Base-by-base conservation (phyloP, 2,113 vertebrate genomes). In the Junco hyemalis region DNA sequence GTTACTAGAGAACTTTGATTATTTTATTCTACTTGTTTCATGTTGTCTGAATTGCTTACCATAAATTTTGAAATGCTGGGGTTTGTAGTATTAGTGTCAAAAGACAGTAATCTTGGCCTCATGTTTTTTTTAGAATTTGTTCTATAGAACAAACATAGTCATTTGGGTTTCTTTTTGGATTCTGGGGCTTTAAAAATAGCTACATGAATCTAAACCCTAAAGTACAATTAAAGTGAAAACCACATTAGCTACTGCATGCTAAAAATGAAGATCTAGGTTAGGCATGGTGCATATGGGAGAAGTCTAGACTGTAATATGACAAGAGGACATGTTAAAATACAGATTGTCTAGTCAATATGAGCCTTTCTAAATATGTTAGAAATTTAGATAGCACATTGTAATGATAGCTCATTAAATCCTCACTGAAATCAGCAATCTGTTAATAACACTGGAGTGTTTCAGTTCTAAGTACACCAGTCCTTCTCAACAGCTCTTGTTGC, bases 181-280 rank as follows among this genome's bases (percentile, higher is more conserved):
- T 85, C 56, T 73, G 31, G 22, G 18, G 7, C 28, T 93, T 86
- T 68, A 83, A 93, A 90, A 92, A 86, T 90, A 90, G 13, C 60
- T 80, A 1, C 19, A 1, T 44, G 71, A 78, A 77, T 88, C 68
- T 73, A 70, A 86, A 44, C 29, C 21, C n/a, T 70, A 14, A 90
- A 81, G 42, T 90, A 78, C 60, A 93, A 21, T 70, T 88, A 44
- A 81, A 96, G 42, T 77, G 40, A 73, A 95, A 87, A 85, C 40
- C 47, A 51, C 38, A 8, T 68, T 81, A 79, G 51, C 69, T 86
- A 8, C 24, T 64, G 40, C 38, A 28, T 71, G 90, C 76, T 81
- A 60, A 92, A 93, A 96, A 81, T 68, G 14, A 76, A 82, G 54
- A 51, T 81, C 29, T 47, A 29, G 40, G 44, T 8, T 79, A 81